These are phyloP conservation scores for Ispidina lecontei DNA, from an alignment of 2,797 vertebrate genomes.

Conservation along the genomic window DNA sequence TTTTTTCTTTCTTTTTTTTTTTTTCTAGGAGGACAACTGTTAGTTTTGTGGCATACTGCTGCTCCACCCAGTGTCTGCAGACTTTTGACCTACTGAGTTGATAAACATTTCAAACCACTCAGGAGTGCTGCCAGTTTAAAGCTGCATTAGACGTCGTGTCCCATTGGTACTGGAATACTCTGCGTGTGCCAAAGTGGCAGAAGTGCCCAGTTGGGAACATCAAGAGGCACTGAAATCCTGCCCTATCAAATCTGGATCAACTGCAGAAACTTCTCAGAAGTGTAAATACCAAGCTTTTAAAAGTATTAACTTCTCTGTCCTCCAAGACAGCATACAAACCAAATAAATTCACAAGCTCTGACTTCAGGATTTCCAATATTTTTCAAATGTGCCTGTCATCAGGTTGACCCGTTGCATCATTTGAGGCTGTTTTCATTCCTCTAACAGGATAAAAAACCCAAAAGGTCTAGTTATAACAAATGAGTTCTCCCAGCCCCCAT, in stretches of 20 bases:
- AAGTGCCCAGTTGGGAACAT: conserved; percentile 38
- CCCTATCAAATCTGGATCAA: conserved; percentile 32
- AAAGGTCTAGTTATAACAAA: not conserved
- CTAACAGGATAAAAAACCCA: not conserved
- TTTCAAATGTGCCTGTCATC: conserved; percentile 30
- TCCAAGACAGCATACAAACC: conserved; percentile 59
- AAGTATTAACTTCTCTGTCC: conserved; percentile 60
- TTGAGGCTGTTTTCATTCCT: conserved; percentile 26
- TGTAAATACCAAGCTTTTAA: conserved; percentile 38
- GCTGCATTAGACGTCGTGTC: conserved; percentile 15
- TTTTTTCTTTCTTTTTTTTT: not conserved
- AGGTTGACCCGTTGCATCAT: not conserved
- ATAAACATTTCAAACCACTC: conserved; percentile 69
- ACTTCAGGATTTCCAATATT: conserved; percentile 58
- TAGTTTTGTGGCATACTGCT: conserved; percentile 86
- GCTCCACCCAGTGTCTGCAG: conserved; percentile 85
- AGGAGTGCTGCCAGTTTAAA: conserved; percentile 65
- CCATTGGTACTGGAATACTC: conserved; percentile 40
- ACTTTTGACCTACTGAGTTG: conserved; percentile 84
- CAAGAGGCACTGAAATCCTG: conserved; percentile 37
- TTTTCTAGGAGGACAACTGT: conserved; percentile 79
- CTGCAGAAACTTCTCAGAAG: conserved; percentile 61
- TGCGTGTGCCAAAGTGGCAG: conserved; percentile 51
- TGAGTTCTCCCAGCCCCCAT: not conserved
- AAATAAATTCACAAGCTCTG: conserved; percentile 40